Evolutionary conservation across 2,797 vertebrate genomes (phyloP).

Genomic region (Gila robusta): DNA sequence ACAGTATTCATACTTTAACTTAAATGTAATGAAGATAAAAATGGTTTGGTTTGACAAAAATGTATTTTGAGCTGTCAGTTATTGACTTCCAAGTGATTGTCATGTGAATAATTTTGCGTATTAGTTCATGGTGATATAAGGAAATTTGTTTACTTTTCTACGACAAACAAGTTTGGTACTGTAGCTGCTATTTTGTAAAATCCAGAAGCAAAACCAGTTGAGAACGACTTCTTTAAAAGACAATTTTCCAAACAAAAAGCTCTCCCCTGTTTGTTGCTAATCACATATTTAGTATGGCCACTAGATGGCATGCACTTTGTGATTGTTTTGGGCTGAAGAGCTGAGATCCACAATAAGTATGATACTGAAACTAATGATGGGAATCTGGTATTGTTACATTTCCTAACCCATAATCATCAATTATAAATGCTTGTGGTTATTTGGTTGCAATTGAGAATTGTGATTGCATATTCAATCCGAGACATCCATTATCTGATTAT

Average conservation of each 20-base stretch:
- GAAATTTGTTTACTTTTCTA: neutral
- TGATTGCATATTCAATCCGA: constrained; percentile 61
- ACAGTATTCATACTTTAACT: neutral
- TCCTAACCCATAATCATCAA: constrained; percentile 73
- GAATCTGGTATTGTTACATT: constrained; percentile 69
- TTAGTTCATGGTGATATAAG: neutral
- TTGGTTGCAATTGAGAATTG: constrained; percentile 70
- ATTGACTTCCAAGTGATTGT: neutral
- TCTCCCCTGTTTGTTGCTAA: constrained; percentile 36
- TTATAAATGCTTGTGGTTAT: constrained; percentile 75
- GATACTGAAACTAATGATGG: constrained; percentile 48
- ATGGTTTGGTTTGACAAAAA: neutral
- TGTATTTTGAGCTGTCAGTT: neutral
- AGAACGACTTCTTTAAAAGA: constrained; percentile 29
- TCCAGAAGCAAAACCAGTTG: constrained; percentile 17
- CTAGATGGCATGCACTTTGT: constrained; percentile 24
- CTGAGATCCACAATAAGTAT: constrained; percentile 27
- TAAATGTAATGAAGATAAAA: constrained; percentile 13
- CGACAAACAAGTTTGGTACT: neutral
- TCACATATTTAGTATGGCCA: constrained; percentile 25
- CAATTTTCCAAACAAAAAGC: neutral
- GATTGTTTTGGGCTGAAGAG: constrained; percentile 15
- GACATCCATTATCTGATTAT: constrained; percentile 36
- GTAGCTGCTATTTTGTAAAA: neutral
- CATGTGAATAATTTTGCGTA: neutral